Evolutionary conservation across 2,797 vertebrate genomes (phyloP).

Genomic region (Siniperca obscura): DNA sequence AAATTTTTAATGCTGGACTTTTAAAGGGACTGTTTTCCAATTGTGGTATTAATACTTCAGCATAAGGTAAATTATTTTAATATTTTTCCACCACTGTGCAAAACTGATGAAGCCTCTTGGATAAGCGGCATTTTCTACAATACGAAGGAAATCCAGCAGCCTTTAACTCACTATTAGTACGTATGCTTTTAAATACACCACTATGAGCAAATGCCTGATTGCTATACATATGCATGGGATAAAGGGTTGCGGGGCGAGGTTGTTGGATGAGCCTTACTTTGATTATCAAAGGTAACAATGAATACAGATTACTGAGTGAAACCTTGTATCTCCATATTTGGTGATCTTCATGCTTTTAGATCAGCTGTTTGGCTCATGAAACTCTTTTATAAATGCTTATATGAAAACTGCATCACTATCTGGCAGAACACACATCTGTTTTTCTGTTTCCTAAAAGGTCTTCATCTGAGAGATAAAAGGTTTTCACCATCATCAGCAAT

Average conservation of each 20-base stretch:
- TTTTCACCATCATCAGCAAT: slow-evolving; percentile 7
- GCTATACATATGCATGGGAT: background rate
- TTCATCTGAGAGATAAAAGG: background rate
- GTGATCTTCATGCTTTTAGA: background rate
- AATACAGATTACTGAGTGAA: background rate
- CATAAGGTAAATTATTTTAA: slow-evolving; percentile 5
- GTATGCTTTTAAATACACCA: background rate
- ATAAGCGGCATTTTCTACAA: slow-evolving; percentile 5
- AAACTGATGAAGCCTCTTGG: background rate
- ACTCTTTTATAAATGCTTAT: background rate
- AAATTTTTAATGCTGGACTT: background rate
- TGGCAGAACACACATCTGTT: background rate
- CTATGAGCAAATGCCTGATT: background rate
- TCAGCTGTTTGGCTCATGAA: background rate
- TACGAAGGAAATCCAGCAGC: background rate
- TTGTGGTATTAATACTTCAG: slow-evolving; percentile 15
- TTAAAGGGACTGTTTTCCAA: background rate
- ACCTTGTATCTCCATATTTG: background rate
- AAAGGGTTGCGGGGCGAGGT: background rate
- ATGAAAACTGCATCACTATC: background rate
- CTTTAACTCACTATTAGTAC: background rate
- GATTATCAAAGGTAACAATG: background rate
- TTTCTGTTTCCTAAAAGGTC: background rate
- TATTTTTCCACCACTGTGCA: slow-evolving; percentile 1
- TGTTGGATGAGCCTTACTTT: background rate